Percentiles rank a stretch among this genome's conserved stretches.
Evolutionary conservation across 53 echinoderm and acorn worm genomes (phyloP).

Genomic region (Paelopatides confundens): DNA sequence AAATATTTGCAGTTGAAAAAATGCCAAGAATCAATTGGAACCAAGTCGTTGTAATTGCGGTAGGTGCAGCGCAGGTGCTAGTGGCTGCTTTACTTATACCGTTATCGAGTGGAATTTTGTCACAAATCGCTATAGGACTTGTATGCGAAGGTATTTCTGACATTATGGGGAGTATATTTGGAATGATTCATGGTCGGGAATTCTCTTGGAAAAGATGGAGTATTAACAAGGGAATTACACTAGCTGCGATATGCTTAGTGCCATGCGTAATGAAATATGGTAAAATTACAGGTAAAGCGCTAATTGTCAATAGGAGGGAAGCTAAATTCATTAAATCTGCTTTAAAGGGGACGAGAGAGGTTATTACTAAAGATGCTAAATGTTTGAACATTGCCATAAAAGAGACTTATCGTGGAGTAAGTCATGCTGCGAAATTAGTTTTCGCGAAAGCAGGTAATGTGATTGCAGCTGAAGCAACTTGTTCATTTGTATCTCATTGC

Average conservation of each 20-base stretch:
- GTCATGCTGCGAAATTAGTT: too few species aligned
- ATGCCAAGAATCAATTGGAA: not conserved
- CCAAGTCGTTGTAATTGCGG: not conserved
- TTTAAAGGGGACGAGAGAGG: not conserved
- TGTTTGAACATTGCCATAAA: not conserved
- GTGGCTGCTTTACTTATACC: not conserved
- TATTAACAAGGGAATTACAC: not conserved
- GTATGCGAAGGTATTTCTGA: not conserved
- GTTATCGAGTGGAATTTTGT: not conserved
- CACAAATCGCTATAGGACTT: not conserved
- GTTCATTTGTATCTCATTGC: too few species aligned
- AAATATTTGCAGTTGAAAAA: not conserved
- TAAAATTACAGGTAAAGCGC: not conserved
- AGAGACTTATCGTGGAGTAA: not conserved
- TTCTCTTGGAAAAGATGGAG: not conserved
- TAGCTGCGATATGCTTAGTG: not conserved
- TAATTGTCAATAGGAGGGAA: not conserved
- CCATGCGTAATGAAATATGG: not conserved
- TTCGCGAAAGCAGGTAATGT: too few species aligned
- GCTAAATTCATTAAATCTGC: not conserved
- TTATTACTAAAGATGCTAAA: not conserved
- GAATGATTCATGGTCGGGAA: not conserved
- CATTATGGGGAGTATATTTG: not conserved
- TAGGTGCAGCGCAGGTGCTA: not conserved
- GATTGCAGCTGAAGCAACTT: too few species aligned